These are phyloP conservation scores for Dugesia japonica DNA, from an alignment of 2,888 invertebrate species.

Conservation along the genomic window DNA sequence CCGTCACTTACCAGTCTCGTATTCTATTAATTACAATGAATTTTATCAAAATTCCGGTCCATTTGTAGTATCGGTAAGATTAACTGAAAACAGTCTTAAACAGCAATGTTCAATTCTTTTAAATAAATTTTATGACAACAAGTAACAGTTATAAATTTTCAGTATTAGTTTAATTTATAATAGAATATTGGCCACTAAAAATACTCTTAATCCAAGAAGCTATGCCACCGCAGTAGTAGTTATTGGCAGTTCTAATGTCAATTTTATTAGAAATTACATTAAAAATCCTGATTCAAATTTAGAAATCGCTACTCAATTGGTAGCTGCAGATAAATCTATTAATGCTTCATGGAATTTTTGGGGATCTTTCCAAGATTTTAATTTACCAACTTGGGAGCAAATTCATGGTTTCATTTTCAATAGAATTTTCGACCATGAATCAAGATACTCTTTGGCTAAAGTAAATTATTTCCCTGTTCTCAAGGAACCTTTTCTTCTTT, in stretches of 20 bases:
- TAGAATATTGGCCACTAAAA: background rate
- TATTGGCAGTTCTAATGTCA: slow-evolving; percentile 72
- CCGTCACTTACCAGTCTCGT: slow-evolving; percentile 41
- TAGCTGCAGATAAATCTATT: slow-evolving; percentile 78
- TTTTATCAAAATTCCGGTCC: slow-evolving; percentile 73
- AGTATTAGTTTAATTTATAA: slow-evolving; percentile 53
- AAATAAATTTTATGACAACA: slow-evolving; percentile 71
- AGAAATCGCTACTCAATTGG: slow-evolving; percentile 82
- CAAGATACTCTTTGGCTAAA: slow-evolving; percentile 80
- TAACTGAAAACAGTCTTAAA: slow-evolving; percentile 68
- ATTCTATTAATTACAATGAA: slow-evolving; percentile 55
- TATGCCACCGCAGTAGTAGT: slow-evolving; percentile 79
- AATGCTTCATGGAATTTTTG: slow-evolving; percentile 87
- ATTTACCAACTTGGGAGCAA: slow-evolving; percentile 33
- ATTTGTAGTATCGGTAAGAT: slow-evolving; percentile 69
- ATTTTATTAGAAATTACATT: slow-evolving; percentile 72
- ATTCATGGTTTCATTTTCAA: slow-evolving; percentile 39
- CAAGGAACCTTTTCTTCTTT: slow-evolving; percentile 69
- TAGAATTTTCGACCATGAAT: slow-evolving; percentile 56
- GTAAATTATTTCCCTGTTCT: slow-evolving; percentile 77
- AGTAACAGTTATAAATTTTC: too few relatives aligned
- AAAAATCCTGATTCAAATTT: slow-evolving; percentile 74
- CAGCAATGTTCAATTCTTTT: slow-evolving; percentile 69
- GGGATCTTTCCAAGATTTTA: slow-evolving; percentile 50
- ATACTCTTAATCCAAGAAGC: slow-evolving; percentile 64